phyloP scores from a whole-genome alignment of 2,113 vertebrate species.

The Galbula dea region DNA sequence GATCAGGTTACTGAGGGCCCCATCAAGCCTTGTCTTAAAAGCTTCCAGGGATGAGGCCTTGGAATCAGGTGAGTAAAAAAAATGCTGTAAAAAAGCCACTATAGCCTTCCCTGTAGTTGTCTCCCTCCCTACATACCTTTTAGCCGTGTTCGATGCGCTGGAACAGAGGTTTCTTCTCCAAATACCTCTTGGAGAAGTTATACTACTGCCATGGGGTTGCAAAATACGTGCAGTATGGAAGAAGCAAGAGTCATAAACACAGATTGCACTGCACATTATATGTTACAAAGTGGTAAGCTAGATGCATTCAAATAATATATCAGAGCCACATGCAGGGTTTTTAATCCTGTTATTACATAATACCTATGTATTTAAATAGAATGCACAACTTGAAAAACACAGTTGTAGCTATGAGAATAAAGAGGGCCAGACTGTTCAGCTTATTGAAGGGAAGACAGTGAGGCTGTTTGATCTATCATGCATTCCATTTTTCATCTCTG shows the following conservation, averaged over 20 bases:
- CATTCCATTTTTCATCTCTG: neutral
- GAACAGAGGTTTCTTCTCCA: neutral
- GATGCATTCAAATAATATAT: neutral
- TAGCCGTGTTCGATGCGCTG: neutral
- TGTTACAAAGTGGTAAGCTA: neutral
- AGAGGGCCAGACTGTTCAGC: neutral
- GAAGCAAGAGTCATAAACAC: neutral
- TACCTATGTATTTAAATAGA: neutral
- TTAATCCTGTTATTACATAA: neutral
- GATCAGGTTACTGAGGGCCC: no score
- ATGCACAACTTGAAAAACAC: neutral
- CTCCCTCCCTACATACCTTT: neutral
- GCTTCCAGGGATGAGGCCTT: no score
- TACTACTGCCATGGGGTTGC: neutral
- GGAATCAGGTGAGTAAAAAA: neutral
- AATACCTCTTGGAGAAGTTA: neutral
- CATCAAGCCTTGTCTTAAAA: no score
- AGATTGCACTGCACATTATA: fast-evolving
- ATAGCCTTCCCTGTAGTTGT: neutral
- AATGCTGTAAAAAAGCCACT: neutral
- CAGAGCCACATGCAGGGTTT: neutral
- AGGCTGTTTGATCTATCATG: neutral
- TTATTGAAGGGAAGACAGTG: neutral
- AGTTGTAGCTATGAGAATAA: neutral
- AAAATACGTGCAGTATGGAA: neutral